Evolutionary conservation across 2,113 vertebrate genomes (phyloP), one percentile per base, ranked within the genome.

Genomic region (Petroica traversi): DNA sequence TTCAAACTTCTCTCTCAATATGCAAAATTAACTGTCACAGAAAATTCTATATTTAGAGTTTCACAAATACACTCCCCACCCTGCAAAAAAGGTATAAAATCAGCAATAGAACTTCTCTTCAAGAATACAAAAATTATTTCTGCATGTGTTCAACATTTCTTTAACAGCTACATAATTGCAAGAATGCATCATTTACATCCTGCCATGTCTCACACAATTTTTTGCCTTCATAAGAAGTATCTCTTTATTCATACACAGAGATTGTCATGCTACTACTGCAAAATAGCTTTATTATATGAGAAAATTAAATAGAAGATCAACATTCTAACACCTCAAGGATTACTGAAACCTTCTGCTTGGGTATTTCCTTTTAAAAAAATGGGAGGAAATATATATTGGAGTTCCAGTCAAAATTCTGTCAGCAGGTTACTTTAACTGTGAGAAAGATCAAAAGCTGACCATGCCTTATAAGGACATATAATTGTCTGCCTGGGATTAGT

Each of bases 401-500:
- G 12, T n/a, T 68, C 8, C 12, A 80, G 29, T 29, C 46, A 89
- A 79, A 88, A 74, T 81, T 76, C 36, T 51, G 43, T n/a, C 28
- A 86, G 36, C 12, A 73, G 38, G 7, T 33, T 69, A 85, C 14
- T 88, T 62, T 29, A 93, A 73, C 24, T 46, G 41, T 4, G 31
- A 59, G 54, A 64, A 84, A 62, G 40, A 43, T 69, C 49, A 80
- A 77, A 76, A 81, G 64, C 52, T 86, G 63, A 87, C 72, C 33
- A 22, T 31, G 51, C 41, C 74, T 62, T 74, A 75, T 72, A 96
- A 92, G 51, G 62, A 91, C 48, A 87, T 64, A 46, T 54, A 74
- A 91, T 29, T 91, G 57, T 73, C 36, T 59, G 84, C 83, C 86
- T 71, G 29, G 51, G 95, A 97, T 75, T 91, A 49, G 75, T 64